phyloP scores from a whole-genome alignment of 37 sponge, comb jelly and placozoan genomes.

The Beroe ovata region DNA sequence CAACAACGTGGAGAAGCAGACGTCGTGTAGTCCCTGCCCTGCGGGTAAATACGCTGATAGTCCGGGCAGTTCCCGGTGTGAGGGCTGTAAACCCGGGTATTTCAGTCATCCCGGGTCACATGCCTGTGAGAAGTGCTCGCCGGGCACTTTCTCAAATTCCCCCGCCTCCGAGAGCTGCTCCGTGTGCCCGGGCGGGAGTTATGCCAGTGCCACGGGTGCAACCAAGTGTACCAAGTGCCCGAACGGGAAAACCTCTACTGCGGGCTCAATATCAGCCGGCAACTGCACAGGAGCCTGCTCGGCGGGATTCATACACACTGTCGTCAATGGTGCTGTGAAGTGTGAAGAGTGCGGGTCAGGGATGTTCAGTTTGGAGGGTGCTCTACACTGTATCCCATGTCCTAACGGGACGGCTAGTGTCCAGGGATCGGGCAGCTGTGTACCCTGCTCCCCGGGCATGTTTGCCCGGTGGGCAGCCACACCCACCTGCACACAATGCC shows the following conservation, averaged over 20 bases:
- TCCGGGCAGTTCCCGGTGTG: background rate
- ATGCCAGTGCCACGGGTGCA: background rate
- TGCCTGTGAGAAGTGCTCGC: background rate
- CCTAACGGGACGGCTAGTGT: background rate
- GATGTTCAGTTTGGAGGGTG: slow-evolving; percentile 9
- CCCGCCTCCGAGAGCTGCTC: background rate
- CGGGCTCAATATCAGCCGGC: background rate
- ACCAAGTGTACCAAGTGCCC: background rate
- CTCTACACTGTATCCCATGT: background rate
- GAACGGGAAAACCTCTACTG: slow-evolving; percentile 10
- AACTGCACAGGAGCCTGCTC: slow-evolving; percentile 31
- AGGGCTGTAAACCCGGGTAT: background rate
- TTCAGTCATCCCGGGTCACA: background rate
- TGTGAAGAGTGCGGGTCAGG: slow-evolving; percentile 14
- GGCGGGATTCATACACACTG: slow-evolving; percentile 36
- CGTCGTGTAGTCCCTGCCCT: background rate
- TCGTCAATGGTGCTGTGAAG: background rate
- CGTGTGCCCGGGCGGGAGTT: background rate
- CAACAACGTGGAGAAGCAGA: background rate
- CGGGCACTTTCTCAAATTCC: background rate
- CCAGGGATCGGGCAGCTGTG: slow-evolving; percentile 1
- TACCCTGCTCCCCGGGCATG: background rate
- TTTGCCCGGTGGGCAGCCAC: background rate
- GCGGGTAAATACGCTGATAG: background rate
- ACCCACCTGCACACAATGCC: background rate